Evolutionary conservation across 2,888 invertebrate genomes (phyloP), one percentile per base, ranked within the genome.

Genomic region (Drosophila birchii): DNA sequence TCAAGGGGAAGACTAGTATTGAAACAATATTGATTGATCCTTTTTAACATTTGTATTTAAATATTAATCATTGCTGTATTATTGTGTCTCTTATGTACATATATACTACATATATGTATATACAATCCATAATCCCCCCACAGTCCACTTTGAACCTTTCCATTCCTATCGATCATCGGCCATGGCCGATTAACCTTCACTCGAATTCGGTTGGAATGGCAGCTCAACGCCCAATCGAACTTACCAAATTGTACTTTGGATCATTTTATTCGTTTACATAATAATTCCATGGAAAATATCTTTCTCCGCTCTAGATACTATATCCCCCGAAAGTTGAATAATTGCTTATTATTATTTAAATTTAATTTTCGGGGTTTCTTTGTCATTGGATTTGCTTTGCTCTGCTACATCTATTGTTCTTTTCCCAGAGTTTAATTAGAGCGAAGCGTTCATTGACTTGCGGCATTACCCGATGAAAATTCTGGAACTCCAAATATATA

Each of bases 381-480:
- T 64, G 67, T 66, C 26, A 49, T 11, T 39, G 29, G 39, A 39
- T 45, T 34, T 34, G 66, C 16, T 66, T 14, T 36, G 54, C 18
- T 58, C 34, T 16, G 67, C 23, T 41, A 66, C 45, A 56, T 51
- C 67, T 47, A 67, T 85, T 77, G 83, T 86, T 67, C 56, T 53
- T 64, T 44, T 38, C 0, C 12, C 66, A 34, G 8, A 16, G 12
- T 71, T 53, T 77, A 84, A 87, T 75, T 75, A 72, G 81, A 81
- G 87, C 81, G 81, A 55, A 87, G 60, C 73, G 71, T 54, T n/a
- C 44, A 44, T 59, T 70, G 56, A 38, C 57, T 16, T 44, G n/a
- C n/a, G 16, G 16, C 36, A 16, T 16, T 6, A 16, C 0, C 38
- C 7, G 23, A 23, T 23, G 16, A 45, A 26, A 45, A n/a, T 44